Evolutionary conservation across 2,888 invertebrate species (phyloP), one percentile per base, ranked within the genome.

Genomic region (Tortrix viridana): DNA sequence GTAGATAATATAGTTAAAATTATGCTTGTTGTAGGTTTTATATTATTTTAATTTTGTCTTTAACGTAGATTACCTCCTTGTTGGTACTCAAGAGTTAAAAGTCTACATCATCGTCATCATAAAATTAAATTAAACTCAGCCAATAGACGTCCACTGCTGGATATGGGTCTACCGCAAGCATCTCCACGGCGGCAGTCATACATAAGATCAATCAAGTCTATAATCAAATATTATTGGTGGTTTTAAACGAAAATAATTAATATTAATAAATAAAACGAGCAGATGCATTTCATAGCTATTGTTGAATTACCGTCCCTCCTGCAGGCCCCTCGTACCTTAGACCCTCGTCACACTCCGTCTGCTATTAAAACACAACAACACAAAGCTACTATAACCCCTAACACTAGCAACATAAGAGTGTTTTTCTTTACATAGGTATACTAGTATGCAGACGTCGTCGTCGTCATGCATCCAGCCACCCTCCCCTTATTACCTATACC

Each of bases 401-500:
- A 71, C 63, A 7, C 66, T 44, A 43, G 63, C n/a, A 58, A 5
- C 41, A 75, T 83, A 89, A 71, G 76, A 79, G 78, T 74, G 84
- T 47, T 65, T 79, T 74, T 84, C 46, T 65, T 64, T 63, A 69
- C 71, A 63, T 58, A 71, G 60, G 41, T 54, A 46, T 55, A 41
- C 65, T 43, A 52, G 59, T 69, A 68, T 79, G 75, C 71, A 71
- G 73, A 74, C 75, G 68, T 67, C 74, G 80, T 76, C 81, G 81
- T 79, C 82, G 73, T 69, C 82, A 82, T 84, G 84, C 86, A 86
- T 89, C 88, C 88, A 84, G 46, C 62, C 88, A 88, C 89, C 90
- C 90, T 84, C 82, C 68, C 77, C 84, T 85, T 86, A 88, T 88
- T 87, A 81, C 83, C 82, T 86, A 84, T 86, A 88, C 82, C 80